Conservation (phyloP, 2,113 vertebrate genomes). For the Mastomys coucha region DNA sequence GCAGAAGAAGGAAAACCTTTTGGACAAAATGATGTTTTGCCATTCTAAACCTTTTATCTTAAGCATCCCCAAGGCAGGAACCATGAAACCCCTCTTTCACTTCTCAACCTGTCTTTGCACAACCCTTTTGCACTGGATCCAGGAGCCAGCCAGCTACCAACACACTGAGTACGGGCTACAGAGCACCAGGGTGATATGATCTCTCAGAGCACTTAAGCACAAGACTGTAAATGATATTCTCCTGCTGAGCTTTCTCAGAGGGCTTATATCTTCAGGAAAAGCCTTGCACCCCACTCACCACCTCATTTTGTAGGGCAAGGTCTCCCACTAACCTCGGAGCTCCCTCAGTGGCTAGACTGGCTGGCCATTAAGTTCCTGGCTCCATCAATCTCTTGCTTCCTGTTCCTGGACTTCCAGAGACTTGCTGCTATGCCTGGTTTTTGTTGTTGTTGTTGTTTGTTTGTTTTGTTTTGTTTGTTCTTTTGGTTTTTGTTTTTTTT, state of each 20-base stretch:
- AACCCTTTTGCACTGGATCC: neutral
- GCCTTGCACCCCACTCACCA: neutral
- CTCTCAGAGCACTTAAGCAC: neutral
- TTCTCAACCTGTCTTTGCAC: constrained; percentile 25
- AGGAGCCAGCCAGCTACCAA: neutral
- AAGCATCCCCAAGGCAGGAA: neutral
- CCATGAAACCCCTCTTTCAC: constrained; percentile 40
- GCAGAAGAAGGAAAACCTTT: constrained; percentile 72
- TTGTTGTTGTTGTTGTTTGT: neutral
- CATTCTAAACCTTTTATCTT: constrained; percentile 67
- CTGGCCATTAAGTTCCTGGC: neutral
- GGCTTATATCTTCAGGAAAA: neutral
- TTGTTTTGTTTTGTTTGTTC: neutral
- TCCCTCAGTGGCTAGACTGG: neutral
- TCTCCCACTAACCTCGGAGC: neutral
- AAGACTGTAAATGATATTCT: constrained; percentile 23
- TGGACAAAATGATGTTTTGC: constrained; percentile 61
- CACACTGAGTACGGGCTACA: neutral
- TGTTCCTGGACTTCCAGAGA: neutral
- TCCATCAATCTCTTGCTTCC: neutral
- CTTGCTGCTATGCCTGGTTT: neutral
- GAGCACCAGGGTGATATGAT: neutral
- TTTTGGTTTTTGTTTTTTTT: neutral
- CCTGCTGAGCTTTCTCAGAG: neutral
- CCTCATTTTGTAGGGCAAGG: neutral